Evolutionary conservation across 2,113 vertebrate species (phyloP).

Genomic region (Sterna hirundo): DNA sequence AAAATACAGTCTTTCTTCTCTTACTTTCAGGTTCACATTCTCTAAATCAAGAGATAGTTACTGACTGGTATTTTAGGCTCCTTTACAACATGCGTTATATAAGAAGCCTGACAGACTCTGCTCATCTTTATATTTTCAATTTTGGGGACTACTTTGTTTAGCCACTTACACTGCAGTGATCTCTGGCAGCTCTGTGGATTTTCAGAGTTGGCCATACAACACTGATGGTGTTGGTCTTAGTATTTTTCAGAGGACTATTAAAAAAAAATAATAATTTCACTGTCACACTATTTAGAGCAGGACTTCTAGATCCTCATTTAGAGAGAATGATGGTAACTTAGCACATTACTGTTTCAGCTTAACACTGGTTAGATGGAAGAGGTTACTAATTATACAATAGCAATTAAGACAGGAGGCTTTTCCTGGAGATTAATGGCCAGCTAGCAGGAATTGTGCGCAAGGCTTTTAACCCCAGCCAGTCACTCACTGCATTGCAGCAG

Average conservation of each 20-base stretch:
- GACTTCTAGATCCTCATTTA: neutral
- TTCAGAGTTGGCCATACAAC: neutral
- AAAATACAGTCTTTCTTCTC: neutral
- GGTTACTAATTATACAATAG: constrained; percentile 50
- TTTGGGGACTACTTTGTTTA: neutral
- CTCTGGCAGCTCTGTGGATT: neutral
- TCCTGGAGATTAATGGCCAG: constrained; percentile 56
- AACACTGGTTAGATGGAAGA: constrained; percentile 16
- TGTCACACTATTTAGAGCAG: neutral
- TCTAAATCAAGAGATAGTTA: neutral
- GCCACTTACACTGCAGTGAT: neutral
- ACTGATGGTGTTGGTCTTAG: neutral
- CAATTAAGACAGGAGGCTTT: constrained; percentile 46
- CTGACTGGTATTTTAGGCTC: neutral
- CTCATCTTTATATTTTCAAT: neutral
- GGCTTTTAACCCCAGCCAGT: constrained; percentile 42
- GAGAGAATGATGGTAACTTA: neutral
- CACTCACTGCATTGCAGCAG: constrained; percentile 19
- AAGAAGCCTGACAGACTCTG: neutral
- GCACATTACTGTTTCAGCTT: neutral
- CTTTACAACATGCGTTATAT: neutral
- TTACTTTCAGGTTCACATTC: neutral
- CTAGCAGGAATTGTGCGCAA: constrained; percentile 7
- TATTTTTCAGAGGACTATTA: neutral
- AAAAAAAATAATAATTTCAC: neutral